Base-by-base conservation (phyloP, 1,140 invertebrate genomes). In the Leptopilina boulardi region DNA sequence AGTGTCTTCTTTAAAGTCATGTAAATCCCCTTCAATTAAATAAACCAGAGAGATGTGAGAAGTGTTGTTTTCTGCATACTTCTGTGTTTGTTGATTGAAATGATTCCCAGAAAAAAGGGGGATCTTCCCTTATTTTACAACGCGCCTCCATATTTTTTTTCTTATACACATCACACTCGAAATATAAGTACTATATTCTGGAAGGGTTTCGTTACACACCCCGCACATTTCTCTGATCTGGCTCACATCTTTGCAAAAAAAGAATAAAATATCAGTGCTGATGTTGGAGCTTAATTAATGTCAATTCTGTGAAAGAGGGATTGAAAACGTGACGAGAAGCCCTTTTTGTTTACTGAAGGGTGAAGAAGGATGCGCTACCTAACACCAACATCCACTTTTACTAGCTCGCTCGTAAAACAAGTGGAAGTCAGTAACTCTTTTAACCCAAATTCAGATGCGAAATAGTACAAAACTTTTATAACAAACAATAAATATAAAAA, bases 301-400 rank as follows among this genome's bases (percentile, higher is more conserved):
- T 66, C 59, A n/a, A 66, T 66, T 30, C 56, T 30, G 10, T 23
- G 3, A 30, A 66, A 30, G 23, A 23, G 59, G 59, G 59, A 66
- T 66, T 30, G 59, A 30, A 66, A 66, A 66, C 59, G 59, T 66
- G 59, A 66, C 23, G 59, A 34, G 59, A 30, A 30, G 59, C 23
- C 13, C 5, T 66, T 26, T 30, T 66, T 66, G 11, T 30, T 66
- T n/a, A 66, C 23, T 15, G 6, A 0, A 66, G 59, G 23, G 59
- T 66, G 23, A n/a, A 66, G 23, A 26, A 34, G 59, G 26, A 66
- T 66, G 59, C 59, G 59, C 5, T 66, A n/a, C 23, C 21, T 59
- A 23, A 59, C 23, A 59, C 56, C 56, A 59, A 59, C 59, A 34
- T 66, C 59, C 59, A 66, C 59, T 66, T 66, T 30, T 66, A 23